A percentile compares a stretch with the other conserved stretches of the same genome.
These are phyloP conservation scores for Phrynocephalus versicolor DNA, from an alignment of 2,113 vertebrate species.

Conservation along the genomic window DNA sequence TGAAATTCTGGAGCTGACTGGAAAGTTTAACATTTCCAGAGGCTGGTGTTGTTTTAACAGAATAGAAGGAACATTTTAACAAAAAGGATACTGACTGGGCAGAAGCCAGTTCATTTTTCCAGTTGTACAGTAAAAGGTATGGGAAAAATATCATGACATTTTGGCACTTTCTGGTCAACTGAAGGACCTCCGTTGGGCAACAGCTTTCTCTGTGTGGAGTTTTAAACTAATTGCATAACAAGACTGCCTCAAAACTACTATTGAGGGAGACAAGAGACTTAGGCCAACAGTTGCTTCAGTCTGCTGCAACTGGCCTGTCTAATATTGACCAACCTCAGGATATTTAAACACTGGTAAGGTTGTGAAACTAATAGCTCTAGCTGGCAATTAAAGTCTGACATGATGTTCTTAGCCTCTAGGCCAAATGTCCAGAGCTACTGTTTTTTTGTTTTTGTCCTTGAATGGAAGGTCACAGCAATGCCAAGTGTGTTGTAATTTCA, in stretches of 20 bases:
- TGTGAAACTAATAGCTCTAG: constrained; percentile 37
- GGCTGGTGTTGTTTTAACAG: background rate
- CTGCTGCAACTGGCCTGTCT: background rate
- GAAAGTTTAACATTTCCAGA: background rate
- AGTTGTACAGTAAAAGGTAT: constrained; percentile 14
- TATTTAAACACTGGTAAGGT: constrained; percentile 23
- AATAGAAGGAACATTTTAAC: background rate
- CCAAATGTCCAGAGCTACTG: background rate
- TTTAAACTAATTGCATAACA: background rate
- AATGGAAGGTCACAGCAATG: constrained; percentile 8
- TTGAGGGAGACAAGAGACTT: background rate
- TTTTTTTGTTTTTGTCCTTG: background rate
- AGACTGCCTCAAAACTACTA: background rate
- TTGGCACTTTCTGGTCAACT: accelerated
- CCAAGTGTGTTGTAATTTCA: background rate
- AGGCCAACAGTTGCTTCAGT: background rate
- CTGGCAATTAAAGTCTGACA: constrained; percentile 28
- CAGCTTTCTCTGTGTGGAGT: no score
- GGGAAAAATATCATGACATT: constrained; percentile 26
- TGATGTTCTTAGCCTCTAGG: constrained; percentile 13
- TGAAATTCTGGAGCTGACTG: background rate
- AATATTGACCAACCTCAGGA: constrained; percentile 25
- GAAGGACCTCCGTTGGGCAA: background rate
- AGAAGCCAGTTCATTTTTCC: background rate
- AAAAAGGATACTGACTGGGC: no score